These are phyloP conservation scores for Callimorpha dominula DNA, from an alignment of 2,888 invertebrate genomes.

Conservation along the genomic window DNA sequence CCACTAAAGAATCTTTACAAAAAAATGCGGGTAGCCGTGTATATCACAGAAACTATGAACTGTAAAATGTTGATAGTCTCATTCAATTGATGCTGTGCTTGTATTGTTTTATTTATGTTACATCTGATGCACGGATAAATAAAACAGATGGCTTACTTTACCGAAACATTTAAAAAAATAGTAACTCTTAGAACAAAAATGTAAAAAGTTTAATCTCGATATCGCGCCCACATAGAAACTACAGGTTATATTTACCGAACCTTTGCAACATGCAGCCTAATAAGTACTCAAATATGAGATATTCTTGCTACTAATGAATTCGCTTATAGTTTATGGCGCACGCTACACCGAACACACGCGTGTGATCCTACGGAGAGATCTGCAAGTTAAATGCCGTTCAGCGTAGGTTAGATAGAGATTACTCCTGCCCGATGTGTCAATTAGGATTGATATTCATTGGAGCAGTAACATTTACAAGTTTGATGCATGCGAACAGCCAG, in stretches of 20 bases:
- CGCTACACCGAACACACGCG: not conserved
- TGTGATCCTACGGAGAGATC: not conserved
- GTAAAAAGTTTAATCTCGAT: not conserved
- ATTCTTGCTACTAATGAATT: not conserved
- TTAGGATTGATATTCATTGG: no score
- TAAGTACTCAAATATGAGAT: not conserved
- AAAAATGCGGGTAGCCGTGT: not conserved
- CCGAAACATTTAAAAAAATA: not conserved
- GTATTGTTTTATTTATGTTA: no score
- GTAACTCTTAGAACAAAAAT: not conserved
- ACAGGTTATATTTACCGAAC: not conserved
- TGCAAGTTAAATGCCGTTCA: not conserved
- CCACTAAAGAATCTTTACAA: no score
- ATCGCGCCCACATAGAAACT: not conserved
- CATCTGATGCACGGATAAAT: no score
- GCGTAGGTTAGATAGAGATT: not conserved
- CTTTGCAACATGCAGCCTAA: not conserved
- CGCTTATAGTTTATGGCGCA: not conserved
- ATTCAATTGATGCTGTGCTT: not conserved
- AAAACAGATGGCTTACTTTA: not conserved
- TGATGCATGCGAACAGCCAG: not conserved
- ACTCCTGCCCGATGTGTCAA: not conserved
- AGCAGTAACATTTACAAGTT: not conserved
- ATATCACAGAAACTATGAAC: not conserved
- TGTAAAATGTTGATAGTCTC: not conserved